Base-by-base conservation (phyloP, 2,797 vertebrate species). In the Chromis chromis region DNA sequence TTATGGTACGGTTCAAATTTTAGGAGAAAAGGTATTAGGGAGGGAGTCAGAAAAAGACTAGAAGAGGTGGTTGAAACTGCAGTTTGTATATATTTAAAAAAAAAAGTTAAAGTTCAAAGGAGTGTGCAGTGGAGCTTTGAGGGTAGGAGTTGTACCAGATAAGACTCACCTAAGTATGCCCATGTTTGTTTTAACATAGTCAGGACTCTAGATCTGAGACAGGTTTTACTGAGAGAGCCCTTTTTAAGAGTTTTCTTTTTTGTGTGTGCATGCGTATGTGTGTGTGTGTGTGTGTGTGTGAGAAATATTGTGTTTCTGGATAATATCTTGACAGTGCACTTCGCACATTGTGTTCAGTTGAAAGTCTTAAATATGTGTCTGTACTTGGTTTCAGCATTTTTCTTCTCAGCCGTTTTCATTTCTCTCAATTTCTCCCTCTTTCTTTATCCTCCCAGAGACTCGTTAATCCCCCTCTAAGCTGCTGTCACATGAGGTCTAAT, bases 401-500 rank as follows among this genome's bases (percentile, higher is more conserved):
- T 63, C 21, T 49, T 56, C 65, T 63, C 40, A 27, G 16, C 27
- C 40, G 10, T 31, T 58, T 64, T 50, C 24, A 24, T 66, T 60
- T 21, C 9, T 65, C 59, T 67, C 10, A 14, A 65, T 77, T 67
- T 58, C 62, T 59, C 59, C 63, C 57, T 31, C 25, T 71, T 55
- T 68, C 56, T 70, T 66, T 22, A 44, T 50, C 81, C 65, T 78
- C 53, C 53, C 67, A 62, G 57, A 81, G 83, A 72, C 63, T 59
- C 44, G 56, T 59, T 94, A 93, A 93, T 93, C 91, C 89, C 31
- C 70, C 44, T 68, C 72, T 93, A 91, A 92, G 85, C 89, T 86
- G 83, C 79, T 83, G 85, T 93, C 89, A 91, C 92, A 89, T 91
- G 91, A 89, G 81, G 72, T 81, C 78, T 91, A 66, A 91, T 82